These are phyloP conservation scores for Erynnis tages DNA, from an alignment of 2,888 invertebrate genomes.

Conservation along the genomic window DNA sequence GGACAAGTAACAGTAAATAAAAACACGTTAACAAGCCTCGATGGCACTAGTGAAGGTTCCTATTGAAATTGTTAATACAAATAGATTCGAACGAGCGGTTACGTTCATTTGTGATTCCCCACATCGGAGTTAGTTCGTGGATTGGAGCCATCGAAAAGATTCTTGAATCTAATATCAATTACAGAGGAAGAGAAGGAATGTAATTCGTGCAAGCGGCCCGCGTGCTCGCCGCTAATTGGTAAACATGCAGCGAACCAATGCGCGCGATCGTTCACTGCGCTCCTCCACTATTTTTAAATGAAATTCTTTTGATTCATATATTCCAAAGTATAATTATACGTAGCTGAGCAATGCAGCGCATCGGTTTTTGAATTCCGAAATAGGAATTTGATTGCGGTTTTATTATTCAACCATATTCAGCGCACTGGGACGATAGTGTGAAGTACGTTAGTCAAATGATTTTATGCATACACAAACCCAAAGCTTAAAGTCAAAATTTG, in stretches of 20 bases:
- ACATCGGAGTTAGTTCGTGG: conserved; percentile 32
- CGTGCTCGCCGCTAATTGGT: conserved; percentile 58
- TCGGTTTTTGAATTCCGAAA: conserved; percentile 55
- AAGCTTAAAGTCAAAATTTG: no score
- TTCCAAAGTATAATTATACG: conserved; percentile 61
- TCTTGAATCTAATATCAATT: conserved; percentile 57
- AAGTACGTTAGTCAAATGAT: conserved; percentile 40
- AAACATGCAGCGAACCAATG: conserved; percentile 62
- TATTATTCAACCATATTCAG: conserved; percentile 63
- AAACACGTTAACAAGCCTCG: conserved; percentile 2
- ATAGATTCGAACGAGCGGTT: conserved; percentile 39
- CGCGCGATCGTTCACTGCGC: conserved; percentile 48
- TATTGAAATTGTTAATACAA: conserved; percentile 49
- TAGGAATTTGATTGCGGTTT: conserved; percentile 67
- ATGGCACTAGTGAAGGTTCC: conserved; percentile 33
- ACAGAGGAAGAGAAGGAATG: conserved; percentile 45
- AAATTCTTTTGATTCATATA: conserved; percentile 71
- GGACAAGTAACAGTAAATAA: conserved; percentile 38
- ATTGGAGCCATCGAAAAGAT: conserved; percentile 40
- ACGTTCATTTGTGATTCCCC: conserved; percentile 37
- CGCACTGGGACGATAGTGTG: conserved; percentile 38
- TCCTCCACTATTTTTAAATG: conserved; percentile 67
- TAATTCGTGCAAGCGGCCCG: conserved; percentile 41
- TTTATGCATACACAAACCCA: conserved; percentile 45
- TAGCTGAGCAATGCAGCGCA: conserved; percentile 46